Evolutionary conservation across 1,140 invertebrate species (phyloP).

Genomic region (Ceratosolen solmsi): DNA sequence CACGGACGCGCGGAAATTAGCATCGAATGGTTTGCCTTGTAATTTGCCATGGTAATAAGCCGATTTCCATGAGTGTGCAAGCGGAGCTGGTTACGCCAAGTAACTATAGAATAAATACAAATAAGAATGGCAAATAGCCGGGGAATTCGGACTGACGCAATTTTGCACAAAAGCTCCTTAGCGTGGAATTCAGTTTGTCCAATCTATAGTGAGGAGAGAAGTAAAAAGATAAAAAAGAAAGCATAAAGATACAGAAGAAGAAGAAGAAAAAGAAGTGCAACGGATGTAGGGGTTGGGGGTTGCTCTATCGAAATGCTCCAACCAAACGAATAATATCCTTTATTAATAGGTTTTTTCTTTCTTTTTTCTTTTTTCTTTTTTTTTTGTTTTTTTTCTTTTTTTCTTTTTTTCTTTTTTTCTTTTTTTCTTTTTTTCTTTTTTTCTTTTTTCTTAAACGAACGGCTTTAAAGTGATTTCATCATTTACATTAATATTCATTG

Average conservation of each 20-base stretch:
- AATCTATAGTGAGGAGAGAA: slow-evolving; percentile 20
- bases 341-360: neutral
- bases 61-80: slow-evolving; percentile 17
- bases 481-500: neutral
- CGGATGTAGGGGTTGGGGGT: neutral
- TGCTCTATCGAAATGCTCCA: neutral
- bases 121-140: neutral
- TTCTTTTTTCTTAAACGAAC: neutral
- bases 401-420: neutral
- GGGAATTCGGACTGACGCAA: slow-evolving; percentile 16
- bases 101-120: slow-evolving; percentile 5
- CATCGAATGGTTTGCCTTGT: neutral
- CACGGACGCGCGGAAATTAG: neutral
- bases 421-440: neutral
- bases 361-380: neutral
- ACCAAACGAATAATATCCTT: neutral
- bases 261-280: neutral
- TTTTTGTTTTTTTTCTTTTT: neutral
- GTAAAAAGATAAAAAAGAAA: slow-evolving; percentile 18
- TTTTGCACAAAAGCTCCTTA: neutral
- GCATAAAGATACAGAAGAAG: neutral
- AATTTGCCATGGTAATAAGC: slow-evolving; percentile 7
- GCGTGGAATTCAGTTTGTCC: slow-evolving; percentile 18
- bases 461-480: neutral
- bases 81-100: slow-evolving; percentile 16